phyloP scores from a whole-genome alignment of 2,113 vertebrate genomes.

The Hyla sarda region DNA sequence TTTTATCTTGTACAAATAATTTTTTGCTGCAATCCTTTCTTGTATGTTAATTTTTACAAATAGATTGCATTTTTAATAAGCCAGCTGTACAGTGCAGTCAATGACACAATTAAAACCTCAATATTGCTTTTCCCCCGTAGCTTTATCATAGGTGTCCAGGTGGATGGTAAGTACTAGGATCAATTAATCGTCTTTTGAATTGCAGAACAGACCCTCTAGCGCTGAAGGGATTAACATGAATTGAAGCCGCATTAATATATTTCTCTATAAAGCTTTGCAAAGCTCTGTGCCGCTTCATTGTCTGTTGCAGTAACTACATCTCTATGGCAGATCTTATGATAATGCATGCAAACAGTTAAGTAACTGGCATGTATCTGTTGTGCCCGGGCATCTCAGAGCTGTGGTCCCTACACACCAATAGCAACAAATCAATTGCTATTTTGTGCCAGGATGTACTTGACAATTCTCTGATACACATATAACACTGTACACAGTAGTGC shows the following conservation, averaged over 20 bases:
- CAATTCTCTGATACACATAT: not conserved
- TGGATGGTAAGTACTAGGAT: slow-evolving; percentile 47
- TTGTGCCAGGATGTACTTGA: not conserved
- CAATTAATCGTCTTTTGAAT: slow-evolving; percentile 57
- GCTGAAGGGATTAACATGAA: slow-evolving; percentile 45
- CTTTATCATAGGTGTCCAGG: slow-evolving; percentile 57
- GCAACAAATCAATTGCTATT: slow-evolving; percentile 37
- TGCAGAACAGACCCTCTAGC: slow-evolving; percentile 53
- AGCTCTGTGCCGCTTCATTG: slow-evolving; percentile 8
- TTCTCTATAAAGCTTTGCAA: slow-evolving; percentile 31
- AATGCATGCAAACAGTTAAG: slow-evolving; percentile 40
- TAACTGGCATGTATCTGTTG: not conserved
- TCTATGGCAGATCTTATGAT: slow-evolving; percentile 14
- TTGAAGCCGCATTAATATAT: slow-evolving; percentile 44
- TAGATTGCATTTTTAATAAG: slow-evolving; percentile 56
- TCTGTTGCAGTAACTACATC: slow-evolving; percentile 14
- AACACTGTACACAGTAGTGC: not conserved
- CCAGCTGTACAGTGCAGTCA: slow-evolving; percentile 46
- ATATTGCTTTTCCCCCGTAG: slow-evolving; percentile 42
- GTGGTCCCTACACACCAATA: slow-evolving; percentile 34
- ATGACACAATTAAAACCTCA: slow-evolving; percentile 56
- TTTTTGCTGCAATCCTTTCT: slow-evolving; percentile 37
- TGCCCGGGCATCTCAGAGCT: slow-evolving; percentile 1
- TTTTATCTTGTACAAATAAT: slow-evolving; percentile 27
- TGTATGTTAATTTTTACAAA: slow-evolving; percentile 45